Evolutionary conservation across 2,113 vertebrate species (phyloP).

Genomic region (Microcebus griseorufus): DNA sequence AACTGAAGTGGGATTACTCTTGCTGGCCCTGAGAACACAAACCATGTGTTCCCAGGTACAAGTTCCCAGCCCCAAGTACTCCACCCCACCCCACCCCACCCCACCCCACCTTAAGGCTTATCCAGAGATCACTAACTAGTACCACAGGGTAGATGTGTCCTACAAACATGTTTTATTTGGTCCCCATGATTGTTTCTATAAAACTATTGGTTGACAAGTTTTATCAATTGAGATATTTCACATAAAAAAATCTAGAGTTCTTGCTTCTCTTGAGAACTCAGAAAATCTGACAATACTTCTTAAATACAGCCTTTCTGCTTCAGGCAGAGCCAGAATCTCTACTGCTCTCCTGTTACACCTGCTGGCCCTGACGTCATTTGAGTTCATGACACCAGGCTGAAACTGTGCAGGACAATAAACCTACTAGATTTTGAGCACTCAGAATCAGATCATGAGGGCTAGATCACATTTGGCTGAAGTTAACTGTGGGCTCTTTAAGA

Average conservation of each 20-base stretch:
- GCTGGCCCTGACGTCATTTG: not conserved
- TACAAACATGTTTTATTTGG: not conserved
- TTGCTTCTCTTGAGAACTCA: constrained; percentile 31
- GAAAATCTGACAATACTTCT: not conserved
- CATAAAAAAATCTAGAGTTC: not conserved
- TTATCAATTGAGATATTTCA: constrained; percentile 22
- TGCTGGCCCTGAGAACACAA: not conserved
- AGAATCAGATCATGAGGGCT: not conserved
- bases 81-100: fast-evolving
- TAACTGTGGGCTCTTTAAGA: constrained; percentile 21
- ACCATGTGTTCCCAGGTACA: no score
- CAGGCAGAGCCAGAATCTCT: not conserved
- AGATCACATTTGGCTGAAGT: not conserved
- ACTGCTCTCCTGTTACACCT: not conserved
- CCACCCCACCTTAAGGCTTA: not conserved
- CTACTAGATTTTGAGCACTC: not conserved
- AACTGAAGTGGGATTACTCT: not conserved
- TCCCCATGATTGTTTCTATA: not conserved
- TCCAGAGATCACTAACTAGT: not conserved
- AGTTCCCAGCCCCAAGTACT: no score
- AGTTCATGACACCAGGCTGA: not conserved
- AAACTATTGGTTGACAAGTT: not conserved
- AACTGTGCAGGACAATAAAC: not conserved
- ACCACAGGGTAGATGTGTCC: not conserved
- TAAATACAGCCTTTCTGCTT: not conserved